These are phyloP conservation scores for Lasius platythorax DNA, from an alignment of 2,888 invertebrate species.

Conservation along the genomic window DNA sequence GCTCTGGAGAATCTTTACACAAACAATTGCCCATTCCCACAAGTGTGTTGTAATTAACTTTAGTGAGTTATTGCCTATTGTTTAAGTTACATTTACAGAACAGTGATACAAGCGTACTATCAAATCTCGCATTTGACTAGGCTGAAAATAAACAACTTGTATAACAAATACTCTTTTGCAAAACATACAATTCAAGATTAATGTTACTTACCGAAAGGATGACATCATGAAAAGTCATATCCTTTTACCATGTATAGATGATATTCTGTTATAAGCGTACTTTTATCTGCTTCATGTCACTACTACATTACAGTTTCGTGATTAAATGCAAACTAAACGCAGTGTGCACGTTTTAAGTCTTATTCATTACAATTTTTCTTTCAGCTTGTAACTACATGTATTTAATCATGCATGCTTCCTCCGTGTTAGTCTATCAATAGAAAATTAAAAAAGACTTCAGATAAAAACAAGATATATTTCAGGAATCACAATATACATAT, in stretches of 20 bases:
- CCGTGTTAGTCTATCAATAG: background rate
- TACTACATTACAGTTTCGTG: background rate
- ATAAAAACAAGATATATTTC: background rate
- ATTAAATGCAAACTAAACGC: slow-evolving; percentile 36
- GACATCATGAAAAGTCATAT: slow-evolving; percentile 61
- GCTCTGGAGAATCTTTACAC: slow-evolving; percentile 90
- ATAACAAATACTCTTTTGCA: background rate
- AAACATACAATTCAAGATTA: slow-evolving; percentile 1
- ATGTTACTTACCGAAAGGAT: slow-evolving; percentile 62
- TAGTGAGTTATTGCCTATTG: slow-evolving; percentile 54
- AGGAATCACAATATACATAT: background rate
- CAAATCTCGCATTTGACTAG: slow-evolving; percentile 53
- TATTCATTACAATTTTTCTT: slow-evolving; percentile 21
- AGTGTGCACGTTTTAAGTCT: background rate
- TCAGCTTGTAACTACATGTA: background rate
- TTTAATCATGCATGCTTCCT: slow-evolving; percentile 16
- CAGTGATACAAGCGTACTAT: slow-evolving; percentile 60
- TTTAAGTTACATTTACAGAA: slow-evolving; percentile 68
- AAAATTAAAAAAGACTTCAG: slow-evolving; percentile 28
- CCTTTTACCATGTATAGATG: slow-evolving; percentile 56
- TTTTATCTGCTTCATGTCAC: slow-evolving; percentile 28
- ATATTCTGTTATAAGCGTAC: slow-evolving; percentile 39
- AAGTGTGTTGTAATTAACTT: slow-evolving; percentile 66
- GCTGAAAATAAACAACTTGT: slow-evolving; percentile 53
- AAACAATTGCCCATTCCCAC: slow-evolving; percentile 92